These are phyloP conservation scores for Tachysurus fulvidraco DNA, from an alignment of 2,113 vertebrate species.

Conservation along the genomic window DNA sequence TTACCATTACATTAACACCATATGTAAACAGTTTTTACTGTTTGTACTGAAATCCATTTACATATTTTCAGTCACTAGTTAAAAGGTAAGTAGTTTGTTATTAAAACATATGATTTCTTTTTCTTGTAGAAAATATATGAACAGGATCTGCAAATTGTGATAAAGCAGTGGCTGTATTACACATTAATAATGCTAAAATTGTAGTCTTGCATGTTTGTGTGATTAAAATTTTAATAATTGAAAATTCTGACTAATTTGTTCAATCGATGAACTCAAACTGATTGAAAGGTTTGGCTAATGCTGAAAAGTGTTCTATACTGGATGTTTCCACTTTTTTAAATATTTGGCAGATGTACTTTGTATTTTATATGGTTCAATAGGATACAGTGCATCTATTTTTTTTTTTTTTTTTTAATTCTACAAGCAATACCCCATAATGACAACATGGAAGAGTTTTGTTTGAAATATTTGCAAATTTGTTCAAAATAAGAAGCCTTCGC, in stretches of 20 bases:
- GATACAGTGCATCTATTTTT: too few species aligned
- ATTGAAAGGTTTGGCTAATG: not conserved
- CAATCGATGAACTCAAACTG: not conserved
- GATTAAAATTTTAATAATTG: not conserved
- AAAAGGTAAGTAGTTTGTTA: not conserved
- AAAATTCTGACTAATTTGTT: not conserved
- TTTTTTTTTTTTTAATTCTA: too few species aligned
- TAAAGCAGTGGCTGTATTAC: constrained; percentile 1
- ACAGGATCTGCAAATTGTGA: not conserved
- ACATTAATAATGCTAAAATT: not conserved
- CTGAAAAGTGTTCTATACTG: not conserved
- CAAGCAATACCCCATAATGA: too few species aligned
- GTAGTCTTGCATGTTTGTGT: constrained; percentile 29
- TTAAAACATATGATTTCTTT: not conserved
- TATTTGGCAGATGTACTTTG: not conserved
- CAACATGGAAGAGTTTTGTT: too few species aligned
- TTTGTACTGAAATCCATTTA: not conserved
- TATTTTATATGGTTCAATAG: constrained; percentile 6
- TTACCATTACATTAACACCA: not conserved
- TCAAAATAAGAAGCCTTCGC: too few species aligned
- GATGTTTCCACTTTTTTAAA: not conserved
- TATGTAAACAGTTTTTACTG: not conserved
- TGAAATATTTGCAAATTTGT: too few species aligned
- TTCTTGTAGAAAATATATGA: not conserved
- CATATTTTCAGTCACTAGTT: not conserved